phyloP scores from a whole-genome alignment of 1,140 invertebrate species.

The Orussus abietinus region DNA sequence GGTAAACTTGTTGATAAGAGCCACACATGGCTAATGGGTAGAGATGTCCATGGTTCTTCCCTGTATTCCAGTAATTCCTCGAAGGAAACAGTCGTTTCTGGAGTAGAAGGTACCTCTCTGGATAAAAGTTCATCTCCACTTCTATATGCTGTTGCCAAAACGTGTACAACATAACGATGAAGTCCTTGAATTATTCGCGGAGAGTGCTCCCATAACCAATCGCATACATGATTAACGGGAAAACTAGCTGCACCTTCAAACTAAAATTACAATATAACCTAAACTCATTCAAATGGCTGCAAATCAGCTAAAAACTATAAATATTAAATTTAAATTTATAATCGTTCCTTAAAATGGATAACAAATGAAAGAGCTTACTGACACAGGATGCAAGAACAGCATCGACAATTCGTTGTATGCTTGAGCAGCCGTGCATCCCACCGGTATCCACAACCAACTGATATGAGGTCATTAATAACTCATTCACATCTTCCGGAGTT shows the following conservation, averaged over 20 bases:
- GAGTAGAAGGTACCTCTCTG: constrained; percentile 55
- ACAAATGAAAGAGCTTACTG: constrained; percentile 24
- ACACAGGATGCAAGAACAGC: constrained; percentile 69
- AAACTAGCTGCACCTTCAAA: constrained; percentile 75
- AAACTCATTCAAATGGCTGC: constrained; percentile 10
- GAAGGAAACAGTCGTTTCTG: constrained; percentile 74
- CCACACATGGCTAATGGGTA: constrained; percentile 73
- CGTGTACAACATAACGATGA: constrained; percentile 75
- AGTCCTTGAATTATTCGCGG: constrained; percentile 69
- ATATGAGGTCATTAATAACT: constrained; percentile 67
- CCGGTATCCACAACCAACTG: constrained; percentile 72
- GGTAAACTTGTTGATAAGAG: constrained; percentile 71
- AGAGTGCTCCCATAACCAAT: constrained; percentile 76
- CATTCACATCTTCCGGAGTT: constrained; percentile 58
- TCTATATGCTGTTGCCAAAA: constrained; percentile 72
- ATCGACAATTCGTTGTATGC: constrained; percentile 65
- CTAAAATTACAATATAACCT: constrained; percentile 36
- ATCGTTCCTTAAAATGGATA: not conserved
- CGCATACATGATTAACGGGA: constrained; percentile 69
- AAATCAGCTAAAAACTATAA: constrained; percentile 4
- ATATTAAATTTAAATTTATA: constrained; percentile 1
- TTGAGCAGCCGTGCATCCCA: constrained; percentile 54
- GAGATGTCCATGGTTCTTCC: constrained; percentile 32
- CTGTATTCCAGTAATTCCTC: constrained; percentile 58
- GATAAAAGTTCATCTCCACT: constrained; percentile 55